Evolutionary conservation across 2,888 invertebrate genomes (phyloP).

Genomic region (Eledone cirrhosa): DNA sequence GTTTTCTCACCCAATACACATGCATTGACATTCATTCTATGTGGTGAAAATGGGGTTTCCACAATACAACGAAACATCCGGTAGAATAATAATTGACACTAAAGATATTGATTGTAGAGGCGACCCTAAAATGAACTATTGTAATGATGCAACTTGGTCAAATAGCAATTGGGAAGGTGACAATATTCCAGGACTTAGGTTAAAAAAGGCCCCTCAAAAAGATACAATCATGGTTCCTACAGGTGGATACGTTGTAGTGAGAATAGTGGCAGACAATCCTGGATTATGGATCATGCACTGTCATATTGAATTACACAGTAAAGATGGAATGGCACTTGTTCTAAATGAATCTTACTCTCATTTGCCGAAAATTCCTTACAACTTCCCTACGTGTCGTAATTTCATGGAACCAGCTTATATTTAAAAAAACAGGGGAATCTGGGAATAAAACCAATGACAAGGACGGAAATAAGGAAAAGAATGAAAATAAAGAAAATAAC

Average conservation of each 20-base stretch:
- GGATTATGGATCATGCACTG: slow-evolving; percentile 62
- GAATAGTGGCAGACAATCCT: slow-evolving; percentile 60
- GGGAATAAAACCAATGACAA: no score
- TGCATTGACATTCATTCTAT: slow-evolving; percentile 61
- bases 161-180: slow-evolving; percentile 49
- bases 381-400: slow-evolving; percentile 48
- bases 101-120: slow-evolving; percentile 45
- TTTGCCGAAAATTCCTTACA: slow-evolving; percentile 42
- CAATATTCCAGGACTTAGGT: slow-evolving; percentile 48
- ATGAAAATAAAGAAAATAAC: no score
- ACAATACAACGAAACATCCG: slow-evolving; percentile 37
- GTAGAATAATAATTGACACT: slow-evolving; percentile 41
- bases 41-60: slow-evolving; percentile 57
- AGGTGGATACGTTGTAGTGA: slow-evolving; percentile 61
- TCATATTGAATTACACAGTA: slow-evolving; percentile 56
- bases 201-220: slow-evolving; percentile 50
- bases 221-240: slow-evolving; percentile 61
- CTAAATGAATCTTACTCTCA: slow-evolving; percentile 51
- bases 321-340: slow-evolving; percentile 60
- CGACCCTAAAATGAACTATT: slow-evolving; percentile 41
- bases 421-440: no score
- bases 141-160: slow-evolving; percentile 54
- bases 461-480: no score
- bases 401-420: neutral
- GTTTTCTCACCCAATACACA: slow-evolving; percentile 57